Base-by-base conservation (phyloP, 2,888 invertebrate genomes). In the Aleiodes testaceus region DNA sequence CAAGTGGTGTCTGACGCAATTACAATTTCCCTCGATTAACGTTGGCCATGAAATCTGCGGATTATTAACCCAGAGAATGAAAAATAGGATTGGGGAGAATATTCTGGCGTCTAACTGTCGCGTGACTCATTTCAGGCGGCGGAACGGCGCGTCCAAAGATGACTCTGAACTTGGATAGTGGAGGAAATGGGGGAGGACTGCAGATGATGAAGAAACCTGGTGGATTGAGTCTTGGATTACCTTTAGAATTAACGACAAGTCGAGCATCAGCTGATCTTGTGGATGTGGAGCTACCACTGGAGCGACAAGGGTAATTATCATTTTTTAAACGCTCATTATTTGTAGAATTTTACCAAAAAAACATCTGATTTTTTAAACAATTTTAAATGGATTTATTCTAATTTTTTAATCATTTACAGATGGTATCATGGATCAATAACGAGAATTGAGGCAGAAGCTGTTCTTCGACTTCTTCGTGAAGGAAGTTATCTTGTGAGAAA, bases 381-480 rank as follows among this genome's bases (percentile, higher is more conserved):
- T 42, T 47, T 59, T 18, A 11, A 14, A 45, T 14, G 0, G 36
- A n/a, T 36, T 47, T 6, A 20, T 47, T 0, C 49, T 49, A 14
- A 2, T 30, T 26, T 44, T 7, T 42, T 14, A 47, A 0, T 44
- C 44, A 59, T 69, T 73, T 83, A 0, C 83, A 95, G 95, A 81
- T 98, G 98, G 98, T 98, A 97, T 88, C 98, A 98, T 87, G 98
- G 98, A 75, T 93, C 96, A 77, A 94, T 98, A 76, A 94, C 95
- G 65, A 91, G 98, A 82, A 91, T 94, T 72, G 97, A 97, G 88
- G 98, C 98, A 59, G 98, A 98, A 88, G 92, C 92, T 85, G 92
- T 97, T 76, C 90, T 98, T 64, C 90, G 95, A 80, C 91, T 94
- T 68, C 91, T 95, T 65, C 91, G 92, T 78, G 97, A 98, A 89